Evolutionary conservation across 2,797 vertebrate genomes (phyloP), one percentile per base, ranked within the genome.

Genomic region (Neomorphus geoffroyi): DNA sequence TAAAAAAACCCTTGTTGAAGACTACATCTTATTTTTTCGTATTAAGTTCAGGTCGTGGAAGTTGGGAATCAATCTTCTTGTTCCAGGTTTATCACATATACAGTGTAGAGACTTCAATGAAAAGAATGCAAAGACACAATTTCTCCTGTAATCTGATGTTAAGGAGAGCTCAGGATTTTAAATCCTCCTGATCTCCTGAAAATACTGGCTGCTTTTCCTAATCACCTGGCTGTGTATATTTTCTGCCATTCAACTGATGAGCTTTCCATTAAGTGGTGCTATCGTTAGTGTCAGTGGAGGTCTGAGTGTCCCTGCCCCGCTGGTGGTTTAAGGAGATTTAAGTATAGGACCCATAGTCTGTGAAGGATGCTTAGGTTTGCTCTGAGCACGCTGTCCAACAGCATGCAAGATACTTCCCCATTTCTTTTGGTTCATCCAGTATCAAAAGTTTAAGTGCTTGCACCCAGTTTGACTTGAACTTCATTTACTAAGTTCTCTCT

Each of bases 261-360:
- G 12, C 13, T 89, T 92, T 75, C 28, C 16, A 32, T 43, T 48
- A 24, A 51, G 48, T 26, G 1, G 1, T 91, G 35, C 16, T 69
- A 5, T 11, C 21, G 8, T 57, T 90, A 66, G 6, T 58, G 9
- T 66, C 66, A 21, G 30, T 21, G 46, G 37, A 80, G 35, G 8
- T 70, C 41, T 75, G 32, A 71, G 32, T 78, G 16, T 28, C 70
- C 28, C 60, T 80, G 15, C 10, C 3, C 4, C 24, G 15, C 13
- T 72, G 18, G 5, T 73, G 10, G 3, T 67, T 71, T 60, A 56
- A 66, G 24, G 46, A 33, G n/a, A 46, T 66, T 79, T 82, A 66
- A 17, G 5, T 62, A 21, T 23, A 7, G 26, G 26, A 66, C 14
- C 15, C 0, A 0, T 17, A 53, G 28, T 30, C 45, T 51, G 5